Evolutionary conservation across 2,113 vertebrate species (phyloP).

Genomic region (Benitochromis conjunctus): DNA sequence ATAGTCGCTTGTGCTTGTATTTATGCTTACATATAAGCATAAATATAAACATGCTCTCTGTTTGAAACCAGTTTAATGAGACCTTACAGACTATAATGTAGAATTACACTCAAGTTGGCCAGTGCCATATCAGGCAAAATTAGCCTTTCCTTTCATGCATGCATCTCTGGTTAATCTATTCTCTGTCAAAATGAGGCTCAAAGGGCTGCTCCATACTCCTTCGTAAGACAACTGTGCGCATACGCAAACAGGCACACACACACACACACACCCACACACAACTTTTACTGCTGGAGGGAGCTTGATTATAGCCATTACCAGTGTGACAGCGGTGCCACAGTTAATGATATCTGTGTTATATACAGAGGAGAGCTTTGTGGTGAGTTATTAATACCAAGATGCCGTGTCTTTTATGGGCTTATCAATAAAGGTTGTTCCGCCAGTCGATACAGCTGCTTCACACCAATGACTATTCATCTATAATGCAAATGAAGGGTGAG

Average conservation of each 20-base stretch:
- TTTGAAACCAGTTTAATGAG: conserved; percentile 12
- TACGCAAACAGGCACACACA: neutral
- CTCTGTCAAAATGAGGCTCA: conserved; percentile 45
- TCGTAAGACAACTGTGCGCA: conserved; percentile 5
- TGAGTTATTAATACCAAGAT: conserved; percentile 57
- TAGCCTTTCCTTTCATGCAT: conserved; percentile 33
- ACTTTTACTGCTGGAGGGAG: conserved; percentile 38
- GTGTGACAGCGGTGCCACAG: conserved; percentile 51
- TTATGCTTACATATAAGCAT: neutral
- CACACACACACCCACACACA: conserved; percentile 2
- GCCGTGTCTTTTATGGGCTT: conserved; percentile 44
- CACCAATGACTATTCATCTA: conserved; percentile 48
- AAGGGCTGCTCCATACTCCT: conserved; percentile 6
- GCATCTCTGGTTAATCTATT: conserved; percentile 18
- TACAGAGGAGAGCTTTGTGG: conserved; percentile 39
- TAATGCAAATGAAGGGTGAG: conserved; percentile 22
- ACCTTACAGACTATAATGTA: conserved; percentile 5
- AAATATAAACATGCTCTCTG: neutral
- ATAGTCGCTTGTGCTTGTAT: neutral
- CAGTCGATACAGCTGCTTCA: conserved; percentile 42
- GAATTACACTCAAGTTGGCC: conserved; percentile 34
- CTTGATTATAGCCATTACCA: conserved; percentile 67
- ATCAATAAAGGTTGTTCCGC: conserved; percentile 50
- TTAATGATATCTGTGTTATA: conserved; percentile 67
- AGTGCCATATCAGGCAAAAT: conserved; percentile 33